Percentiles rank a stretch among this genome's conserved stretches.
These are phyloP conservation scores for Lepus timidus DNA, from an alignment of 2,113 vertebrate genomes.

Conservation along the genomic window DNA sequence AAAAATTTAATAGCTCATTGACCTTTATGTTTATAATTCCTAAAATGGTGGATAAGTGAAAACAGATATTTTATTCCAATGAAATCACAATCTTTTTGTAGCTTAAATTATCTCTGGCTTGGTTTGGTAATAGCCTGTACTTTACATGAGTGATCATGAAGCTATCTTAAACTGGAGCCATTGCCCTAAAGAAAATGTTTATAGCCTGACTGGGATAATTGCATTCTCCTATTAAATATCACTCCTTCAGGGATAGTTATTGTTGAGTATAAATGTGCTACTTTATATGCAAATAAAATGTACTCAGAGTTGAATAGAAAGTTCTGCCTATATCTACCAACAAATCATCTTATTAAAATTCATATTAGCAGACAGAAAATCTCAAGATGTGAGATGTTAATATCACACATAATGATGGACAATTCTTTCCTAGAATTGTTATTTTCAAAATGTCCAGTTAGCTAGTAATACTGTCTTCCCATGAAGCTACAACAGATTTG, in stretches of 20 bases:
- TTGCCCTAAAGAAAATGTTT: conserved; percentile 89
- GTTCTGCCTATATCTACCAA: conserved; percentile 84
- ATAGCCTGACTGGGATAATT: conserved; percentile 87
- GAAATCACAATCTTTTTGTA: conserved; percentile 73
- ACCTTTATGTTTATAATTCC: conserved; percentile 70
- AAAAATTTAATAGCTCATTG: conserved; percentile 71
- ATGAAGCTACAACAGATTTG: not conserved
- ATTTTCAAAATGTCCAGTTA: conserved; percentile 73
- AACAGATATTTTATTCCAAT: conserved; percentile 76
- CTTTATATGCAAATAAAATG: conserved; percentile 91
- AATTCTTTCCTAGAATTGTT: conserved; percentile 72
- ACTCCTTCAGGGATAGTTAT: conserved; percentile 88
- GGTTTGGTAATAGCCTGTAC: conserved; percentile 78
- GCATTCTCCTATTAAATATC: conserved; percentile 87
- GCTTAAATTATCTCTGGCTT: conserved; percentile 76
- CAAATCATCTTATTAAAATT: conserved; percentile 87
- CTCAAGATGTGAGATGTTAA: conserved; percentile 83
- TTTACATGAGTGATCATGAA: conserved; percentile 84
- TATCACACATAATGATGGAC: conserved; percentile 73
- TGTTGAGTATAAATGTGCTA: conserved; percentile 87
- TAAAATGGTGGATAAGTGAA: conserved; percentile 72
- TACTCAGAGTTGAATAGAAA: conserved; percentile 86
- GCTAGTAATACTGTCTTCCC: conserved; percentile 69
- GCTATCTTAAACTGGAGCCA: conserved; percentile 83
- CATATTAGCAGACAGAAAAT: conserved; percentile 81